phyloP scores from a whole-genome alignment of 1,140 invertebrate genomes.

The Zaprionus tsacasi region DNA sequence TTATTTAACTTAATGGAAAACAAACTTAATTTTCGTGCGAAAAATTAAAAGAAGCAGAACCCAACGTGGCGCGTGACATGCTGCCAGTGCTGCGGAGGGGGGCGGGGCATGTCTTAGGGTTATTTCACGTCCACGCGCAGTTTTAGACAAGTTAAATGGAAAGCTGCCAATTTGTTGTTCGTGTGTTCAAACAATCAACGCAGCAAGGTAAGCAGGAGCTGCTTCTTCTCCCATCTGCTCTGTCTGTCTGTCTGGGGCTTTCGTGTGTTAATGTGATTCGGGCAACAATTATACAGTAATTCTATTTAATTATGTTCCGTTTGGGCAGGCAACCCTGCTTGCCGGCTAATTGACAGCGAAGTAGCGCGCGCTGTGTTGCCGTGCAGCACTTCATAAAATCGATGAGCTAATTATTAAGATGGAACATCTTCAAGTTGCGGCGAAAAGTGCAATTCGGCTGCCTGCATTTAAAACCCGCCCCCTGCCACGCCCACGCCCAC shows the following conservation, averaged over 20 bases:
- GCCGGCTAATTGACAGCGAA: constrained; percentile 64
- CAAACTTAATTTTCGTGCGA: constrained; percentile 76
- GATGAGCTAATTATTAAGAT: constrained; percentile 56
- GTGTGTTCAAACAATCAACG: constrained; percentile 19
- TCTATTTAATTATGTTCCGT: constrained; percentile 69
- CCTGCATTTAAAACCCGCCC: too few relatives aligned
- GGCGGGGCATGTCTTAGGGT: background rate
- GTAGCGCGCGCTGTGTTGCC: too few relatives aligned
- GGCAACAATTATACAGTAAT: constrained; percentile 68
- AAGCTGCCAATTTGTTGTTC: constrained; percentile 59
- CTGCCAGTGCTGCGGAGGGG: background rate
- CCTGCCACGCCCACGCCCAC: background rate
- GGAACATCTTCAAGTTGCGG: constrained; percentile 10
- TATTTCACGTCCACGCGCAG: constrained; percentile 18
- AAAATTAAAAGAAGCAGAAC: constrained; percentile 45
- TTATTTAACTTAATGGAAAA: constrained; percentile 83
- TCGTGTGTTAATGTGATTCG: constrained; percentile 62
- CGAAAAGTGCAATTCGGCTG: constrained; percentile 59
- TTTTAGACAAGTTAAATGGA: constrained; percentile 58
- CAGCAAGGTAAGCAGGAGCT: too few relatives aligned
- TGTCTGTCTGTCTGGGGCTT: constrained; percentile 39
- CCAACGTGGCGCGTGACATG: constrained; percentile 32
- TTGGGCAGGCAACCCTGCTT: background rate
- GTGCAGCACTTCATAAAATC: constrained; percentile 59
- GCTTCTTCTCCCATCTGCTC: too few relatives aligned